phyloP scores from a whole-genome alignment of 1,140 invertebrate species.

The Drosophila tsacasi region DNA sequence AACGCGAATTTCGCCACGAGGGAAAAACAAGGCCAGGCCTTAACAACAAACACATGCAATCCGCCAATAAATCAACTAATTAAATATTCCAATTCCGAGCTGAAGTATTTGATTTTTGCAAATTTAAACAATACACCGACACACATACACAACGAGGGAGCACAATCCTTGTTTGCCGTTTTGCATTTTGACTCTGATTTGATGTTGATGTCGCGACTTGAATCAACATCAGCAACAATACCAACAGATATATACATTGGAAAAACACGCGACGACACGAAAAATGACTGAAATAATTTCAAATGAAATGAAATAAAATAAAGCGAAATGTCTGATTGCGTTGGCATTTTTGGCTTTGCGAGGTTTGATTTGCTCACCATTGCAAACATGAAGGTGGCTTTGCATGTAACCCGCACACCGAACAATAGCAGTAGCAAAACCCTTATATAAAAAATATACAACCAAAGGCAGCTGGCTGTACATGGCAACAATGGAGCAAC shows the following conservation, averaged over 20 bases:
- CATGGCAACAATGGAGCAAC: conserved; percentile 31
- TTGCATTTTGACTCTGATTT: conserved; percentile 58
- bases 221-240: conserved; percentile 60
- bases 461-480: conserved; percentile 20
- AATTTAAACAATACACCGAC: conserved; percentile 60
- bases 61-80: conserved; percentile 71
- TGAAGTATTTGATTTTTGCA: conserved; percentile 64
- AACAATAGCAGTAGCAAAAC: conserved; percentile 17
- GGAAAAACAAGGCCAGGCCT: conserved; percentile 28
- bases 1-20: conserved; percentile 25
- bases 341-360: conserved; percentile 55
- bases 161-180: conserved; percentile 28
- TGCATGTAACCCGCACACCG: conserved; percentile 54
- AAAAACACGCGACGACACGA: conserved; percentile 57
- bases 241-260: conserved; percentile 30
- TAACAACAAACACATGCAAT: conserved; percentile 34
- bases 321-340: conserved; percentile 70
- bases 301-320: conserved; percentile 56
- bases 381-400: conserved; percentile 73
- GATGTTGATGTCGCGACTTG: conserved; percentile 71
- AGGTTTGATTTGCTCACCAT: conserved; percentile 33
- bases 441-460: conserved; percentile 5
- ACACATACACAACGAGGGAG: conserved; percentile 8
- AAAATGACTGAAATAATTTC: conserved; percentile 60
- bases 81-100: conserved; percentile 69